Base-by-base conservation (phyloP, 2,113 vertebrate genomes). In the Typhlomys cinereus region DNA sequence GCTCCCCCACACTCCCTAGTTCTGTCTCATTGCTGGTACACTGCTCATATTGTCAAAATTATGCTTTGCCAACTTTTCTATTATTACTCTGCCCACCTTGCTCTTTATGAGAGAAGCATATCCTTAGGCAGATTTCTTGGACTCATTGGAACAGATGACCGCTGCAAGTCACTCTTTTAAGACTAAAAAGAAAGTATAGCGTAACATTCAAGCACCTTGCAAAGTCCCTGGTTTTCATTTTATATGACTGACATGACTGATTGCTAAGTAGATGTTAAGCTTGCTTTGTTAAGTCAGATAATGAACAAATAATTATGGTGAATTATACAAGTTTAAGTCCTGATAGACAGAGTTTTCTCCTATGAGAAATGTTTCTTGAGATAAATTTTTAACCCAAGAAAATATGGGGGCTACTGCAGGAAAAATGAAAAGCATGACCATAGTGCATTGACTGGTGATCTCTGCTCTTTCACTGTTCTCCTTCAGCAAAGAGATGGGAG, bases 41-140 rank as follows among this genome's bases (percentile, higher is more conserved):
- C 93, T 90, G 83, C 75, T 95, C 94, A 86, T 95, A 93, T 96
- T 96, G 85, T 87, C 94, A 96, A 89, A 96, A 92, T 92, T 92
- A 50, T 4, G 7, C 75, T 79, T 79, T 92, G 86, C 89, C 94
- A 92, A 54, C n/a, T 91, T 92, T 76, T 90, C 81, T 75, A 66
- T 92, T 92, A 90, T 92, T 83, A 21, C 18, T 94, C 93, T 94
- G 21, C 92, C 92, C 81, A 92, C 93, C 75, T 84, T 93, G 17
- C 27, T 92, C 44, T 36, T 94, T 64, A 29, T 67, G 74, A 96
- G 95, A 81, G 79, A 57, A 73, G 29, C 83, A 31, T 94, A 50
- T 86, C 46, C 48, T 90, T 76, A 69, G 75, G 39, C n/a, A 76
- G 71, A 76, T 96, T 92, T 86, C 54, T 79, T 44, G 83, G 62